phyloP scores from a whole-genome alignment of 2,888 invertebrate species.

The Phlogophora meticulosa region DNA sequence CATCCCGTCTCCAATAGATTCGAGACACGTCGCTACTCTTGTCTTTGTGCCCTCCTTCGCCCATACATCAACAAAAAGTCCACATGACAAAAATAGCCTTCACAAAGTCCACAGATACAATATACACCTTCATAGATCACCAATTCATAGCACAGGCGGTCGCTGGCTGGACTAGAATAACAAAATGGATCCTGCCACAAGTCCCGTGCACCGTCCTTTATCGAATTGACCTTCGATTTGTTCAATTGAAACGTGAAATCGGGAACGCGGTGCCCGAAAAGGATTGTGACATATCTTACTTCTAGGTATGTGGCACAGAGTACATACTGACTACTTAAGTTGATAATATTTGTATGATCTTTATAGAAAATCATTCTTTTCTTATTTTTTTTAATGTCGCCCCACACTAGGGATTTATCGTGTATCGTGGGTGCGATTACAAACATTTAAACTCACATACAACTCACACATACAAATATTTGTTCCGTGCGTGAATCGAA shows the following conservation, averaged over 20 bases:
- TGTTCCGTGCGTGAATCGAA: too few relatives aligned
- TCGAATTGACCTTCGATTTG: constrained; percentile 54
- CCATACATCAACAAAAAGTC: constrained; percentile 26
- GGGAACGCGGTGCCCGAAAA: constrained; percentile 25
- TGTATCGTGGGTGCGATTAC: too few relatives aligned
- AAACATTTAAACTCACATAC: too few relatives aligned
- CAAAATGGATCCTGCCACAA: constrained; percentile 40
- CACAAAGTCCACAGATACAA: constrained; percentile 10
- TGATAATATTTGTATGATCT: not conserved
- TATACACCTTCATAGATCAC: constrained; percentile 37
- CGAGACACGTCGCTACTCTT: constrained; percentile 37
- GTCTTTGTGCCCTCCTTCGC: constrained; percentile 8
- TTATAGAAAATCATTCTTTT: too few relatives aligned
- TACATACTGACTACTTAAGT: not conserved
- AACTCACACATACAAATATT: too few relatives aligned
- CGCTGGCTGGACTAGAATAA: constrained; percentile 47
- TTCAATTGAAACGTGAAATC: constrained; percentile 43
- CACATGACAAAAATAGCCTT: constrained; percentile 10
- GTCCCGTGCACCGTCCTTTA: constrained; percentile 29
- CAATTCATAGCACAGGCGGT: constrained; percentile 42
- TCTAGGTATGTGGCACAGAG: not conserved
- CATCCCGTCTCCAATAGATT: constrained; percentile 21
- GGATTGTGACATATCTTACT: constrained; percentile 8
- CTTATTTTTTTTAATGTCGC: too few relatives aligned
- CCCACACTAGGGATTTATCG: too few relatives aligned